Evolutionary conservation across 2,888 invertebrate species (phyloP).

Genomic region (Watsonalla cultraria): DNA sequence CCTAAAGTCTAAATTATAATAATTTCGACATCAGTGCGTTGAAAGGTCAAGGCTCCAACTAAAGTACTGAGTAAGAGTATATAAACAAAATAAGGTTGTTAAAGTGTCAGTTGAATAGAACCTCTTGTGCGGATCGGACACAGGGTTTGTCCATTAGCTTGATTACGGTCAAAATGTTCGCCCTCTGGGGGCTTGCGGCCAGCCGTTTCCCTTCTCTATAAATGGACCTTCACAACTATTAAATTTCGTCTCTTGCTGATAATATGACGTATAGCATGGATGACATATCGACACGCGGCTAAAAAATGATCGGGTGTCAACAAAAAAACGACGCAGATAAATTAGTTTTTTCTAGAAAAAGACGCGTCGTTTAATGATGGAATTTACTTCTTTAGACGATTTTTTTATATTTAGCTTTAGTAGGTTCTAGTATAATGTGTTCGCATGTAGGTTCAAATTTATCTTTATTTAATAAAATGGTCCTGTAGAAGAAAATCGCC

Average conservation of each 20-base stretch:
- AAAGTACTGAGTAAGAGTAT: conserved; percentile 46
- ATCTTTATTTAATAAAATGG: too few relatives aligned
- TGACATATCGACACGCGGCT: conserved; percentile 11
- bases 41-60: conserved; percentile 16
- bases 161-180: conserved; percentile 71
- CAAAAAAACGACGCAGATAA: background rate
- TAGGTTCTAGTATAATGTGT: too few relatives aligned
- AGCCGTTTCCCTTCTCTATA: conserved; percentile 40
- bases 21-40: background rate
- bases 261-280: conserved; percentile 13
- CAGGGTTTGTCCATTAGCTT: conserved; percentile 70
- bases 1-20: background rate
- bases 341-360: background rate
- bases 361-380: background rate
- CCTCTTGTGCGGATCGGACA: conserved; percentile 56
- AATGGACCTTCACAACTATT: conserved; percentile 22
- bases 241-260: conserved; percentile 23
- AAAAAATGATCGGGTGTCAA: background rate
- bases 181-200: conserved; percentile 51
- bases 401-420: too few relatives aligned
- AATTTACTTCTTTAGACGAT: too few relatives aligned
- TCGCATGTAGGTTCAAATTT: too few relatives aligned
- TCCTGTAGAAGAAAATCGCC: too few relatives aligned
- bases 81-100: conserved; percentile 58
- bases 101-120: conserved; percentile 56